These are phyloP conservation scores for Leucoma salicis DNA, from an alignment of 2,888 invertebrate genomes.

Conservation along the genomic window DNA sequence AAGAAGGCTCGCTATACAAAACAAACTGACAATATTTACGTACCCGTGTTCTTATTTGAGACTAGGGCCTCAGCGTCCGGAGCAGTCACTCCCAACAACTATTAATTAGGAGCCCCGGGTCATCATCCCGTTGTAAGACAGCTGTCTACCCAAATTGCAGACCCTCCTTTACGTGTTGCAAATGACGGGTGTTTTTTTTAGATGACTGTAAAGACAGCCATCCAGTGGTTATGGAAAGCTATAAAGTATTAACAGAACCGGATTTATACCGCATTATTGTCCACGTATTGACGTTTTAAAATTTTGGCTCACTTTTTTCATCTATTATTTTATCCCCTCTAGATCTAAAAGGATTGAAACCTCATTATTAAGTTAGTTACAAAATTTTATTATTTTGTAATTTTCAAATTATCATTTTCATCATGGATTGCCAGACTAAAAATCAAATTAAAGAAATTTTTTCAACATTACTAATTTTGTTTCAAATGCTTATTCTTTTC, in stretches of 20 bases:
- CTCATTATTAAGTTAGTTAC: no score
- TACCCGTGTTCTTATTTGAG: background rate
- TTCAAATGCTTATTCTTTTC: no score
- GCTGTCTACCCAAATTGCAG: slow-evolving; percentile 55
- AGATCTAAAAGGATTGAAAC: no score
- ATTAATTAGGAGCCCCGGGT: slow-evolving; percentile 72
- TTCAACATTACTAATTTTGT: no score
- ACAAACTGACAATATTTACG: background rate
- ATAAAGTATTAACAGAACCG: background rate
- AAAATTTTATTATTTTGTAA: no score
- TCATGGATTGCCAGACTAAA: no score
- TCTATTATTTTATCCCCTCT: no score
- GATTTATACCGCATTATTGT: no score
- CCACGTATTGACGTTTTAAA: no score
- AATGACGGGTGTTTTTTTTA: slow-evolving; percentile 55
- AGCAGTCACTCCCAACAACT: slow-evolving; percentile 52
- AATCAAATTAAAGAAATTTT: no score
- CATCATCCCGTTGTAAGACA: slow-evolving; percentile 66
- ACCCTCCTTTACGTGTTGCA: slow-evolving; percentile 38
- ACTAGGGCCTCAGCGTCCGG: slow-evolving; percentile 5
- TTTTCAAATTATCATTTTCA: no score
- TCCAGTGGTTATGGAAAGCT: slow-evolving; percentile 2
- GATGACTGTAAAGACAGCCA: slow-evolving; percentile 13
- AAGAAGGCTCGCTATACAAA: background rate
- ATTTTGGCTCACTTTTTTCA: no score